Base-by-base conservation (phyloP, 2,113 vertebrate genomes). In the Forbesichthys papilliferus region DNA sequence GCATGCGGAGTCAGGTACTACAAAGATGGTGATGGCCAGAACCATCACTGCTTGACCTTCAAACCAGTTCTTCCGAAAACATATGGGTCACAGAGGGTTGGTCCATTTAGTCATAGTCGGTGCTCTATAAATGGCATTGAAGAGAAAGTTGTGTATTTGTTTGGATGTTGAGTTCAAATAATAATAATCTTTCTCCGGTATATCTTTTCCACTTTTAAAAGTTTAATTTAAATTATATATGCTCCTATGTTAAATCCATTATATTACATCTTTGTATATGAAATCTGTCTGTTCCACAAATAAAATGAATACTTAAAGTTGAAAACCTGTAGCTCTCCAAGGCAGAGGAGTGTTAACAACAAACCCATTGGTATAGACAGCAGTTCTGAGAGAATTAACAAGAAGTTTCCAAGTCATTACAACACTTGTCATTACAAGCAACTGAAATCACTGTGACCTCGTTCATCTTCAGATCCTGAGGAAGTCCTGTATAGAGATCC, bases 401-500 rank as follows among this genome's bases (percentile, higher is more conserved):
- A 10, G 27, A 34, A 5, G 8, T 14, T 48, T 18, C 14, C 16
- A 48, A 18, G n/a, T 63, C 61, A 20, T 63, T 20, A 48, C 69
- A 18, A 16, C 16, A 16, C 16, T 16, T 16, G 16, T 16, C 16
- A 16, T 36, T 42, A n/a, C n/a, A 34, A 10, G n/a, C 27, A 64
- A 49, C 16, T 27, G 6, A 27, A 51, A 13, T 55, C 11, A 27
- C 54, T 33, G n/a, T 13, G 49, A 11, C 59, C 59, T 34, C 18
- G 63, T 48, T 5, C 72, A 66, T 74, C 78, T 71, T 61, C 73
- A 99, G 98, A 99, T 99, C 80, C 80, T 99, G 69, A 98, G 96
- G 91, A 98, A 95, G 73, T 99, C 98, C 20, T 99, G 98, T 33
- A 99, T 98, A 4, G 98, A 99, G 90, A 99, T 99, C 80, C 91